These are phyloP conservation scores for Tamandua tetradactyla DNA, from an alignment of 2,797 vertebrate species.

Conservation along the genomic window DNA sequence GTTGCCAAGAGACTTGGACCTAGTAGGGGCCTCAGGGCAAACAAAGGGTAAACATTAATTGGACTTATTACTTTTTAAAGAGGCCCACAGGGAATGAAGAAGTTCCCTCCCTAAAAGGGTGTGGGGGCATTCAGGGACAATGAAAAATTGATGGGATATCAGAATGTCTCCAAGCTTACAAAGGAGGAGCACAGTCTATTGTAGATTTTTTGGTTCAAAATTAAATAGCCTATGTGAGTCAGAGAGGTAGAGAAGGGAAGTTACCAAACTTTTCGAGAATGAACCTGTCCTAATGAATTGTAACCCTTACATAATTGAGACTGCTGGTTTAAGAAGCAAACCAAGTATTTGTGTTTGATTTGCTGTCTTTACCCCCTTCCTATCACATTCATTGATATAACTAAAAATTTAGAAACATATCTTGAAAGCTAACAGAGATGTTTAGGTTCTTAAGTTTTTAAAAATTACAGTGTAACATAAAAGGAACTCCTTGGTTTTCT, in stretches of 20 bases:
- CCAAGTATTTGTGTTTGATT: constrained; percentile 3
- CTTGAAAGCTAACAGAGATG: background rate
- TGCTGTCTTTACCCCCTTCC: background rate
- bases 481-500: background rate
- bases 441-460: background rate
- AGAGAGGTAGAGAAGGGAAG: too few species aligned
- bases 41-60: too few species aligned
- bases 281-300: background rate
- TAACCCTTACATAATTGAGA: background rate
- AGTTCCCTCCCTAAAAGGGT: too few species aligned
- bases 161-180: too few species aligned
- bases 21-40: too few species aligned
- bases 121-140: too few species aligned
- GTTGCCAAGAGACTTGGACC: too few species aligned
- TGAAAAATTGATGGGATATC: too few species aligned
- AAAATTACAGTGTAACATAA: background rate
- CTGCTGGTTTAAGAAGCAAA: background rate
- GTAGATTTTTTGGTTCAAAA: background rate
- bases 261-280: background rate
- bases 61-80: too few species aligned
- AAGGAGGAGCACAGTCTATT: too few species aligned
- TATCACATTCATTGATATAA: background rate
- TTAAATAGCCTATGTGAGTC: background rate
- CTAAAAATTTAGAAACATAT: background rate
- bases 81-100: too few species aligned